Conservation (phyloP, 1,140 invertebrate species). For the Laodelphax striatellus region DNA sequence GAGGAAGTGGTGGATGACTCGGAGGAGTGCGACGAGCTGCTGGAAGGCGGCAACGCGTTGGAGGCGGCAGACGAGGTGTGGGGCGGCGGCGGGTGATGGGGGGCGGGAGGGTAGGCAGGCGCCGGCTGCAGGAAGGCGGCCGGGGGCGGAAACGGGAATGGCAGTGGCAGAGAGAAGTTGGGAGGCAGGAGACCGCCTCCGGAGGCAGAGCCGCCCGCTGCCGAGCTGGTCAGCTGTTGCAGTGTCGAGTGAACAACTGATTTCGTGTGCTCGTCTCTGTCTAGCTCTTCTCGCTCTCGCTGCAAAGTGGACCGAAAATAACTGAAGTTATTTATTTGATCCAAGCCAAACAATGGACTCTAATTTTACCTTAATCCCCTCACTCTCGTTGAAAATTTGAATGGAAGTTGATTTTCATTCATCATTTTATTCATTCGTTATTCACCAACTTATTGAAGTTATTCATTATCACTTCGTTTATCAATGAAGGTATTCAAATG, state of each 20-base stretch:
- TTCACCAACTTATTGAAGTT: too few relatives aligned
- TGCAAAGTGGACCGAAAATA: background rate
- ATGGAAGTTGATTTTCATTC: too few relatives aligned
- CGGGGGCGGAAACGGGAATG: conserved; percentile 3
- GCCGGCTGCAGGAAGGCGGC: conserved; percentile 36
- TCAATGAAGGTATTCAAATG: too few relatives aligned
- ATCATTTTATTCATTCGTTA: too few relatives aligned
- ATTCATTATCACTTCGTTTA: too few relatives aligned
- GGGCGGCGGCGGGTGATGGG: conserved; percentile 12
- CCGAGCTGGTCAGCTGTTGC: conserved; percentile 1
- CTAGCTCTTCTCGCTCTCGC: conserved; percentile 7
- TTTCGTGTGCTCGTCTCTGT: conserved; percentile 5
- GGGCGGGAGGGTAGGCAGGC: conserved; percentile 32
- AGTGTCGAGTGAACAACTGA: background rate
- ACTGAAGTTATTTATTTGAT: background rate
- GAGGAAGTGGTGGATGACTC: conserved; percentile 53
- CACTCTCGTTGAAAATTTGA: too few relatives aligned
- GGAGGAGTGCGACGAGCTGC: conserved; percentile 34
- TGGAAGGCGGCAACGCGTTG: conserved; percentile 18
- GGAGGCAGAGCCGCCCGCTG: conserved; percentile 1
- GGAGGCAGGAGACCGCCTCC: conserved; percentile 20
- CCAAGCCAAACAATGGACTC: too few relatives aligned
- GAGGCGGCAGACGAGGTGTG: conserved; percentile 6
- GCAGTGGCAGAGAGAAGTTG: conserved; percentile 20
- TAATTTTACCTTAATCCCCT: too few relatives aligned